Conservation (phyloP, 2,888 invertebrate species). For the Mythimna albipuncta region DNA sequence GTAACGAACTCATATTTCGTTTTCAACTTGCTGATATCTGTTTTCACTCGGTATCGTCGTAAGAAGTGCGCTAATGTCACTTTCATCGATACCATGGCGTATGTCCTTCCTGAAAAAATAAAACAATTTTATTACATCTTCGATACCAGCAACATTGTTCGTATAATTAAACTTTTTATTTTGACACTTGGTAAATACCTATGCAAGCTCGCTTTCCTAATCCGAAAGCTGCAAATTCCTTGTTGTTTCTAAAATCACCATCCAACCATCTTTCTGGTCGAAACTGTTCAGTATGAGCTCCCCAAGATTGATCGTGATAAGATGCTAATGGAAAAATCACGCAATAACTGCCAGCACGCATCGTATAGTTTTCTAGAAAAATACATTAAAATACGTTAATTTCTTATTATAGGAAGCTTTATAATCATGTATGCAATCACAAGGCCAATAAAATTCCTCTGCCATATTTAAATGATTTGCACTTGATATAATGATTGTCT, state of each 20-base stretch:
- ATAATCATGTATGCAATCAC: too few relatives aligned
- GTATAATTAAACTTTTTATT: not conserved
- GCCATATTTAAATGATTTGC: too few relatives aligned
- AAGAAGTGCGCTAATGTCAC: conserved; percentile 66
- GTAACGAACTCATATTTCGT: conserved; percentile 65
- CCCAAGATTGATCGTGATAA: conserved; percentile 43
- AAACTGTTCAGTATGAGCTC: conserved; percentile 42
- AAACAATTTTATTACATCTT: not conserved
- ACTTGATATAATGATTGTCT: too few relatives aligned
- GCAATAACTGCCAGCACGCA: conserved; percentile 38
- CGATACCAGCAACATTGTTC: not conserved
- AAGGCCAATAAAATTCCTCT: too few relatives aligned
- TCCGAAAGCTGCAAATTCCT: conserved; percentile 41
- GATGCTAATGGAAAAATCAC: conserved; percentile 16
- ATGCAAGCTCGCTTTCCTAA: conserved; percentile 37
- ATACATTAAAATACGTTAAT: not conserved
- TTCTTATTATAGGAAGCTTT: not conserved
- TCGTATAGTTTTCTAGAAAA: conserved; percentile 47
- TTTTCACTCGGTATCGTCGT: conserved; percentile 62
- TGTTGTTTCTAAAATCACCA: conserved; percentile 5
- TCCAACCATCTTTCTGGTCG: conserved; percentile 44
- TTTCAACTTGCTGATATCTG: conserved; percentile 60
- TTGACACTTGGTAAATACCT: conserved; percentile 15
- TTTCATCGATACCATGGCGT: conserved; percentile 70
- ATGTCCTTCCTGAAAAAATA: conserved; percentile 65